A percentile compares a stretch with the other conserved stretches of the same genome.
phyloP scores from a whole-genome alignment of 2,113 vertebrate genomes.

The Marcusenius ussheri region DNA sequence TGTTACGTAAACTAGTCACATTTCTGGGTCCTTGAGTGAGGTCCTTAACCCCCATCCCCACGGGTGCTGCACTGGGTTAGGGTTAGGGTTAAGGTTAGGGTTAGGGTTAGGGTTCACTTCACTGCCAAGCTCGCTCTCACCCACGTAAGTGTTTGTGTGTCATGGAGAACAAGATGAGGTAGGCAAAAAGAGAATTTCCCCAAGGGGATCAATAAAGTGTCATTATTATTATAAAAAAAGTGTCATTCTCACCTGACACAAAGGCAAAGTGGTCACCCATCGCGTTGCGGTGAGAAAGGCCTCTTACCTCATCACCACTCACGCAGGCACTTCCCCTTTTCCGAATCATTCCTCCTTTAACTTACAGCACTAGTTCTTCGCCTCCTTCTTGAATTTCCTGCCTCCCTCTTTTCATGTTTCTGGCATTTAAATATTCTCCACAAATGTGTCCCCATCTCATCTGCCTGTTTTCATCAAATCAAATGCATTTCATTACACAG shows the following conservation, averaged over 20 bases:
- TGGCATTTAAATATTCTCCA: background rate
- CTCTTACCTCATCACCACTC: background rate
- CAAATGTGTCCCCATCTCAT: background rate
- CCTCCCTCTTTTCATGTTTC: background rate
- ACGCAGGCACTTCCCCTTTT: background rate
- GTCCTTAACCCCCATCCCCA: background rate
- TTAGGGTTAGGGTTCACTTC: background rate
- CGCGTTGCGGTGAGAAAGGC: background rate
- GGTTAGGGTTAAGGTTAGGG: too few species aligned
- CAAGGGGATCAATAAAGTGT: background rate
- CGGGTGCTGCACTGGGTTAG: rapidly evolving
- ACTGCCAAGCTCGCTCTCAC: background rate
- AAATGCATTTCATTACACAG: background rate
- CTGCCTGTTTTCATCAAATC: background rate
- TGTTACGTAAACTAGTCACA: background rate
- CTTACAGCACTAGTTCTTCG: background rate
- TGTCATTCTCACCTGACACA: background rate
- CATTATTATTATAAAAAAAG: background rate
- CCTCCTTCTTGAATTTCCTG: background rate
- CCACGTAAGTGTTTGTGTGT: background rate
- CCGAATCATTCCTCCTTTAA: background rate
- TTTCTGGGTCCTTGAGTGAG: background rate
- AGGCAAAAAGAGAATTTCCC: background rate
- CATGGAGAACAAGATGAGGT: background rate
- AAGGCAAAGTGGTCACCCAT: background rate